phyloP scores from a whole-genome alignment of 2,113 vertebrate species.

The Carollia perspicillata region DNA sequence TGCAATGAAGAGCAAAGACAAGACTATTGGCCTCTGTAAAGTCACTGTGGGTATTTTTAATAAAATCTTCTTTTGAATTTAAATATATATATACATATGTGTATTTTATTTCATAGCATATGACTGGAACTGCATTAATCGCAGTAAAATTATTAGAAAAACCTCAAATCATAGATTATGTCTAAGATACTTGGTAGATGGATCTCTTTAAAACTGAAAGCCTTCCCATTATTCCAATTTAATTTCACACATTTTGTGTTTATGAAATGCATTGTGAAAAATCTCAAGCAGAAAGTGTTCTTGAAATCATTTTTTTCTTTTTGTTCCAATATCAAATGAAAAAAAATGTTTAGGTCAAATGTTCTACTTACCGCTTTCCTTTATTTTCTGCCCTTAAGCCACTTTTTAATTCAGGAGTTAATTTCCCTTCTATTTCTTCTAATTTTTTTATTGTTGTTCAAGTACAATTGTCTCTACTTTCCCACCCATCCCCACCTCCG shows the following conservation, averaged over 20 bases:
- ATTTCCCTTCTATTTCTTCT: background rate
- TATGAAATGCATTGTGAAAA: background rate
- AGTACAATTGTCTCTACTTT: too few species aligned
- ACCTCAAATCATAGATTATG: background rate
- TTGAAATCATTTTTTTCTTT: background rate
- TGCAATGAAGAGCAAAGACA: background rate
- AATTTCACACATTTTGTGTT: background rate
- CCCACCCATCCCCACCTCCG: too few species aligned
- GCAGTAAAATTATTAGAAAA: background rate
- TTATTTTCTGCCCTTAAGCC: slow-evolving; percentile 45
- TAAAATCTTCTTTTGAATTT: background rate
- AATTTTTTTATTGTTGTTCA: background rate
- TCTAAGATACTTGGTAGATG: background rate
- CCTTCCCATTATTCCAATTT: background rate
- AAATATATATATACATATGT: background rate
- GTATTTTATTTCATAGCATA: background rate
- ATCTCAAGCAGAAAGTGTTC: background rate
- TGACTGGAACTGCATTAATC: background rate
- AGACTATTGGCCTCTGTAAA: background rate
- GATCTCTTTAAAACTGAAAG: background rate
- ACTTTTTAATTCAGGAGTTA: slow-evolving; percentile 15
- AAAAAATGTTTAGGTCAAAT: background rate
- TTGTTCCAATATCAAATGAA: slow-evolving; percentile 20
- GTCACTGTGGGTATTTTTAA: background rate
- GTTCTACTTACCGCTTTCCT: background rate